Conservation (phyloP, 2,113 vertebrate genomes). For the Oncorhynchus clarkii region DNA sequence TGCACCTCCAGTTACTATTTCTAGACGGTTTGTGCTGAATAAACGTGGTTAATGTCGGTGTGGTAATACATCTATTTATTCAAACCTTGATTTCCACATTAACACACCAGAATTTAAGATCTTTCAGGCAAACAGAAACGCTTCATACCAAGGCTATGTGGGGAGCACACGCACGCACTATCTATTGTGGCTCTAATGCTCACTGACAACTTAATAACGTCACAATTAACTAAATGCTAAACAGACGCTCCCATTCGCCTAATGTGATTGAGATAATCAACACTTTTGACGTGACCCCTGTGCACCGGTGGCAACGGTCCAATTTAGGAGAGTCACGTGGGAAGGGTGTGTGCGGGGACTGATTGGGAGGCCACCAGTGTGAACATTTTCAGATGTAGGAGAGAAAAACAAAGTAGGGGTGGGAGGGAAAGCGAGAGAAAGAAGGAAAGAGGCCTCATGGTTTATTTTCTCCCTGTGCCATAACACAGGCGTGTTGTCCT, state of each 20-base stretch:
- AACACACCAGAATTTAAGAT: conserved; percentile 1
- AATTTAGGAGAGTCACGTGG: conserved; percentile 72
- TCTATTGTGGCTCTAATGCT: conserved; percentile 88
- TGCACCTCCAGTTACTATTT: neutral
- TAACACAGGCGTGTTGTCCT: conserved; percentile 42
- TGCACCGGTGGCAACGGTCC: conserved; percentile 79
- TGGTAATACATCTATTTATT: neutral
- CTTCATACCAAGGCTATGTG: neutral
- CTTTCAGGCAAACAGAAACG: neutral
- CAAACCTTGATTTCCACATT: conserved; percentile 21
- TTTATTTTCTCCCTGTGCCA: conserved; percentile 32
- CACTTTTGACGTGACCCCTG: conserved; percentile 75
- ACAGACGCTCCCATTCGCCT: conserved; percentile 90
- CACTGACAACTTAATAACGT: conserved; percentile 98
- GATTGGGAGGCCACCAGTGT: conserved; percentile 67
- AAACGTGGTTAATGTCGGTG: neutral
- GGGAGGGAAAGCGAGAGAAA: conserved; percentile 9
- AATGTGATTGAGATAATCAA: conserved; percentile 88
- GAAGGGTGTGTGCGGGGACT: conserved; percentile 12
- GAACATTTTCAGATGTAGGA: conserved; percentile 81
- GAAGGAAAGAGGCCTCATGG: conserved; percentile 56
- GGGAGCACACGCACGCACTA: too few species aligned
- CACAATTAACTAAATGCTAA: conserved; percentile 99
- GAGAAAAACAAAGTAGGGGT: neutral
- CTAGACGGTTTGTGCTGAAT: neutral